A percentile compares a stretch with the other conserved stretches of the same genome.
Conservation (phyloP, 2,113 vertebrate species). For the Microcebus lehilahytsara region DNA sequence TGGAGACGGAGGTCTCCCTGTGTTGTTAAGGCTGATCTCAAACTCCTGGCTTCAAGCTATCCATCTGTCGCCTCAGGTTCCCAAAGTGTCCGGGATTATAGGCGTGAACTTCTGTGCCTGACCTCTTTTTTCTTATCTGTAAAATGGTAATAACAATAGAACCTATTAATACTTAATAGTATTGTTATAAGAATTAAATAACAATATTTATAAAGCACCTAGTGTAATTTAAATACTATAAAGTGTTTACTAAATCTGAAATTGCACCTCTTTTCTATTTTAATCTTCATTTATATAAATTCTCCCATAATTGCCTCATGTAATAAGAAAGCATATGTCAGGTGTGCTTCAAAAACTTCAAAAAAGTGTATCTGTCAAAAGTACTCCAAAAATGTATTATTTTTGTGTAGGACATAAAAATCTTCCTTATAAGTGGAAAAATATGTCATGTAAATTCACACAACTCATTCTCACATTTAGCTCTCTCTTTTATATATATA, state of each 20-base stretch:
- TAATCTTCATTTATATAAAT: not conserved
- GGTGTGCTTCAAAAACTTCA: not conserved
- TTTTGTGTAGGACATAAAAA: not conserved
- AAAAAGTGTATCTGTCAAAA: not conserved
- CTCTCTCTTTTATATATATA: not conserved
- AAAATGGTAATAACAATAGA: not conserved
- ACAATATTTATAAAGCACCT: not conserved
- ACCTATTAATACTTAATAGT: constrained; percentile 8
- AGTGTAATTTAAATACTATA: not conserved
- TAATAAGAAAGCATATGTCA: not conserved
- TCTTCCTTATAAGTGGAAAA: not conserved
- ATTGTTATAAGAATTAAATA: not conserved
- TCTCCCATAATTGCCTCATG: not conserved
- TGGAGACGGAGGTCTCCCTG: no score
- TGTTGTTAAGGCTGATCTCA: no score
- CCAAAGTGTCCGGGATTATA: no score
- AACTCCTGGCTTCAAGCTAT: no score
- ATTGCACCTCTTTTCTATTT: not conserved
- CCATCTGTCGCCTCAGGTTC: no score
- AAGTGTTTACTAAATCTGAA: not conserved
- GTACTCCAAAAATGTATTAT: not conserved
- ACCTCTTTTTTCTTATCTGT: not conserved
- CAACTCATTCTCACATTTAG: not conserved
- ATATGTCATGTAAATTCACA: not conserved
- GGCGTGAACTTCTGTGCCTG: no score